Evolutionary conservation across 2,113 vertebrate genomes (phyloP).

Genomic region (Phasianus colchicus): DNA sequence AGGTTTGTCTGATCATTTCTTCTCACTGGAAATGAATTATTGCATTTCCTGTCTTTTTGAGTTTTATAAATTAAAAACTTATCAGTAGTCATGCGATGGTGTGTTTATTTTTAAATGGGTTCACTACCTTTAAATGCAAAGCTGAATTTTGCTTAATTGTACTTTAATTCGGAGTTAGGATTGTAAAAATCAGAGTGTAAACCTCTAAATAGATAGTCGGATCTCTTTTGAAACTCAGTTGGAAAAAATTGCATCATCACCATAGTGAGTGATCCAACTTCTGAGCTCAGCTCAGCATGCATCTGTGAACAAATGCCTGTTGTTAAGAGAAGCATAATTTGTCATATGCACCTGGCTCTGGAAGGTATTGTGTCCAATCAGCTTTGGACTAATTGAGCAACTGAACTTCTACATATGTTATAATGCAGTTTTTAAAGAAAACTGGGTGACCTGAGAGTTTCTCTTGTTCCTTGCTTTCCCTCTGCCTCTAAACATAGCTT

Average conservation of each 20-base stretch:
- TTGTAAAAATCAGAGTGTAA: neutral
- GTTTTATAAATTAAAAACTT: neutral
- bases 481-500: neutral
- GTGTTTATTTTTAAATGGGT: neutral
- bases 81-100: neutral
- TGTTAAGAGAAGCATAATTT: constrained; percentile 22
- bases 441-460: neutral
- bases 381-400: neutral
- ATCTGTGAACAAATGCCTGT: neutral
- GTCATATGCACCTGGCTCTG: neutral
- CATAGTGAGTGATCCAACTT: constrained; percentile 41
- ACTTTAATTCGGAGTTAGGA: neutral
- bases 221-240: constrained; percentile 30
- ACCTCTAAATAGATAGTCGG: constrained; percentile 11
- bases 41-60: neutral
- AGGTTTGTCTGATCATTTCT: neutral
- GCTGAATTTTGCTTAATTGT: neutral
- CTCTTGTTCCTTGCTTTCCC: neutral
- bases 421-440: neutral
- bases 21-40: neutral
- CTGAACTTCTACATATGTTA: neutral
- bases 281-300: constrained; percentile 32
- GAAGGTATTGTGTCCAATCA: neutral
- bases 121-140: neutral
- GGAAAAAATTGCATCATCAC: constrained; percentile 54